Evolutionary conservation across 2,888 invertebrate species (phyloP).

Genomic region (Hydrotaea cyrtoneurina): DNA sequence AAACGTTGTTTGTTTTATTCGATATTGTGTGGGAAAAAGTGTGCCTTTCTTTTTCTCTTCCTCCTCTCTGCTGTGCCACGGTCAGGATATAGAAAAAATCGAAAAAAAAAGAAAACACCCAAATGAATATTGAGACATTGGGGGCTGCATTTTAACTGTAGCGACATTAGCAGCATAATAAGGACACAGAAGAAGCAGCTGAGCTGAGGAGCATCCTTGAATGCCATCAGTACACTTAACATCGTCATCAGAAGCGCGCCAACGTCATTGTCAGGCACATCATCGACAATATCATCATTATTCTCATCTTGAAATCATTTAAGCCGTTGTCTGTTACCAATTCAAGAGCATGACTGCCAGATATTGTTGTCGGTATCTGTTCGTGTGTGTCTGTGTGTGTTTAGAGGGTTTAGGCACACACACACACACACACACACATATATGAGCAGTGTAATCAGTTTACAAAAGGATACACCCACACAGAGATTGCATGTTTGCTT

Average conservation of each 20-base stretch:
- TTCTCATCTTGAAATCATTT: constrained; percentile 40
- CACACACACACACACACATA: too few species aligned
- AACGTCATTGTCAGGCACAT: constrained; percentile 30
- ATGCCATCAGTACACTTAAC: constrained; percentile 28
- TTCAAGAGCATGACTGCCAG: constrained; percentile 26
- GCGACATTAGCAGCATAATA: not conserved
- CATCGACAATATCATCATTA: constrained; percentile 40
- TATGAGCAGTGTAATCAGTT: not conserved
- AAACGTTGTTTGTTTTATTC: constrained; percentile 10
- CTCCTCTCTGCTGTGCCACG: constrained; percentile 50
- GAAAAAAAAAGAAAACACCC: not conserved
- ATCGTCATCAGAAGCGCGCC: constrained; percentile 12
- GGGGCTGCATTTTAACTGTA: constrained; percentile 3
- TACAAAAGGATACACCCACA: not conserved
- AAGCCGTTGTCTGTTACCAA: constrained; percentile 49
- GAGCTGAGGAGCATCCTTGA: constrained; percentile 47
- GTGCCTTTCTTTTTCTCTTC: constrained; percentile 11
- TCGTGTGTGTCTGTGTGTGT: not conserved
- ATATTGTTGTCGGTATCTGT: not conserved
- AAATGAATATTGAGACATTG: constrained; percentile 43
- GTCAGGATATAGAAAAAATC: not conserved
- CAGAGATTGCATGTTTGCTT: not conserved
- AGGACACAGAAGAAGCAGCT: not conserved
- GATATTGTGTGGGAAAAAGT: not conserved
- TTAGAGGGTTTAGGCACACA: not conserved